Conservation (phyloP, 2,888 invertebrate species). For the Rotaria magnacalcarata region DNA sequence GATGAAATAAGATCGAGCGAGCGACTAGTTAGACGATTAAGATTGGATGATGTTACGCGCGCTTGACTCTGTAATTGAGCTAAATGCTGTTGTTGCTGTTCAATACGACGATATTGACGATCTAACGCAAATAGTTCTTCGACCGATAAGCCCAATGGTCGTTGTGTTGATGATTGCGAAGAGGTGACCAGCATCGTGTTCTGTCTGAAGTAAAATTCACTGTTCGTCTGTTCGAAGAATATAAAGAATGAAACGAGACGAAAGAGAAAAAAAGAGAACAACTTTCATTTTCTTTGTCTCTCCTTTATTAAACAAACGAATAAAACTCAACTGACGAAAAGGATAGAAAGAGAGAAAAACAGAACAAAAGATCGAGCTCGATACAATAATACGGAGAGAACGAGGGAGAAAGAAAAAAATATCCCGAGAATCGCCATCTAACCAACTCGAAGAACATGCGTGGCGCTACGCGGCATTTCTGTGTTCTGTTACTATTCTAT, state of each 20-base stretch:
- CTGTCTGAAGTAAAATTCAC: slow-evolving; percentile 3
- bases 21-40: not conserved
- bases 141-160: not conserved
- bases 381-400: not conserved
- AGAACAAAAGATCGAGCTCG: slow-evolving; percentile 9
- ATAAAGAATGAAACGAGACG: slow-evolving; percentile 3
- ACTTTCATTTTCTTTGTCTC: not conserved
- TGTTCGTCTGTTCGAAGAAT: not conserved
- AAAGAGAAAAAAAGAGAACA: not conserved
- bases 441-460: not conserved
- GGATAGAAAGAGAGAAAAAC: slow-evolving; percentile 2
- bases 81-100: slow-evolving; percentile 27
- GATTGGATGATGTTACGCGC: not conserved
- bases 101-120: slow-evolving; percentile 35
- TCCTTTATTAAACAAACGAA: slow-evolving; percentile 12
- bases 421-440: not conserved
- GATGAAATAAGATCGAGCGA: not conserved
- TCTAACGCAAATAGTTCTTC: slow-evolving; percentile 31
- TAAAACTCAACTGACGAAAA: slow-evolving; percentile 17
- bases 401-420: not conserved
- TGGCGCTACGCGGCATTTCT: not conserved
- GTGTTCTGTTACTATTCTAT: not conserved
- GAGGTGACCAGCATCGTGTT: not conserved
- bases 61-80: not conserved
- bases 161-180: slow-evolving; percentile 30